Evolutionary conservation across 2,113 vertebrate species (phyloP).

Genomic region (Neodon shergylaensis): DNA sequence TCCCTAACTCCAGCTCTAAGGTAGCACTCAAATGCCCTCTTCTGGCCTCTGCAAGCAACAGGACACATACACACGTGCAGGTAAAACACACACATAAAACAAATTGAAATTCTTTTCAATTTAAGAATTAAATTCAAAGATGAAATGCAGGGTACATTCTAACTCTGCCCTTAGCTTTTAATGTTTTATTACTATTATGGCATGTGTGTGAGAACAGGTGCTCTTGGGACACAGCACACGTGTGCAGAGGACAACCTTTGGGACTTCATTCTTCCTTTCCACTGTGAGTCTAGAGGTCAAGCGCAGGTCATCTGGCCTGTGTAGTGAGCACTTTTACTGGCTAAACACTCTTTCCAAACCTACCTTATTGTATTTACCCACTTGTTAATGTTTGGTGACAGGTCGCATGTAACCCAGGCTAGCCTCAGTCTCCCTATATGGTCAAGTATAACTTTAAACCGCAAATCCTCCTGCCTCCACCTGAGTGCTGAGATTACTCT

Average conservation of each 20-base stretch:
- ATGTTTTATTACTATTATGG: neutral
- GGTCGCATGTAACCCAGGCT: neutral
- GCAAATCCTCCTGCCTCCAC: neutral
- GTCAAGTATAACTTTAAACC: neutral
- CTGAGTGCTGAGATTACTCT: neutral
- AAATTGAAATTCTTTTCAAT: neutral
- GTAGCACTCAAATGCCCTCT: neutral
- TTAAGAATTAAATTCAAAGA: conserved; percentile 30
- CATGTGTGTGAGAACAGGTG: neutral
- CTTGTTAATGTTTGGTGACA: neutral
- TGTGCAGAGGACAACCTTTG: neutral
- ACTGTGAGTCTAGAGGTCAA: neutral
- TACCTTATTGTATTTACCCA: neutral
- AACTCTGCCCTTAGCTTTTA: neutral
- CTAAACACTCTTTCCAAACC: neutral
- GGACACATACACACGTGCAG: neutral
- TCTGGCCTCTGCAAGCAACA: neutral
- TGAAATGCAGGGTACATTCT: conserved; percentile 24
- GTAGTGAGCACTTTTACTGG: neutral
- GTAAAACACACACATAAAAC: neutral
- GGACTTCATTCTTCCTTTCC: neutral
- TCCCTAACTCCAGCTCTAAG: neutral
- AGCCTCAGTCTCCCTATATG: neutral
- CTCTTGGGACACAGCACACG: too few relatives aligned
- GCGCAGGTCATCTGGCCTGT: too few relatives aligned